Evolutionary conservation across 2,113 vertebrate genomes (phyloP).

Genomic region (Crotalus helleri): DNA sequence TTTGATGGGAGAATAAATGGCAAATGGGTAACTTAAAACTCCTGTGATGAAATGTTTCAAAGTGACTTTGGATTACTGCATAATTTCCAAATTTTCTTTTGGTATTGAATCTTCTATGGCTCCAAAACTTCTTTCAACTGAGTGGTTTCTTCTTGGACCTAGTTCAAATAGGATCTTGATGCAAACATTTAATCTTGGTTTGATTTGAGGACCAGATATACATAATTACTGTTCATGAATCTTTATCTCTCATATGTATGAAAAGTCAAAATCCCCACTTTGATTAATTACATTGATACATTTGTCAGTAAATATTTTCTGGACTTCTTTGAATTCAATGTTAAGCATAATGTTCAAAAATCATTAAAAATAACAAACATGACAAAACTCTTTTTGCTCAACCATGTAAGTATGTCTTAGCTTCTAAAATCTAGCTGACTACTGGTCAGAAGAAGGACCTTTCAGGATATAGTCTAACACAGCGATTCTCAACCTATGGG

Average conservation of each 20-base stretch:
- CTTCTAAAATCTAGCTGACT: not conserved
- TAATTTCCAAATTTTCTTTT: not conserved
- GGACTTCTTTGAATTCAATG: not conserved
- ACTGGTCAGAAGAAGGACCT: not conserved
- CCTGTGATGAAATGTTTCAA: not conserved
- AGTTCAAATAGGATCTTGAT: not conserved
- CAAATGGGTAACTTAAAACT: not conserved
- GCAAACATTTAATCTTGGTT: not conserved
- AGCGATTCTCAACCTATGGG: too few relatives aligned
- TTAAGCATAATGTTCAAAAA: not conserved
- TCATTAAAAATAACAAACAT: not conserved
- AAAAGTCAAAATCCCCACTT: not conserved
- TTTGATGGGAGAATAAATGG: not conserved
- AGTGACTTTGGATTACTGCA: not conserved
- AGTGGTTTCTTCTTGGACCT: not conserved
- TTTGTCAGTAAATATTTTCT: not conserved
- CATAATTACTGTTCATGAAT: not conserved
- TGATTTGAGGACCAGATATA: not conserved
- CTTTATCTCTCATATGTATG: not conserved
- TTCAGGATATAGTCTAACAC: not conserved
- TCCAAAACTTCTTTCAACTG: not conserved
- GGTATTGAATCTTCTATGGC: not conserved
- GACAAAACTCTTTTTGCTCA: not conserved
- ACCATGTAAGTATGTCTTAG: not conserved
- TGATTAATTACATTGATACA: not conserved